A percentile compares a stretch with the other conserved stretches of the same genome.
Conservation (phyloP, 2,113 vertebrate genomes). For the Corynorhinus townsendii region DNA sequence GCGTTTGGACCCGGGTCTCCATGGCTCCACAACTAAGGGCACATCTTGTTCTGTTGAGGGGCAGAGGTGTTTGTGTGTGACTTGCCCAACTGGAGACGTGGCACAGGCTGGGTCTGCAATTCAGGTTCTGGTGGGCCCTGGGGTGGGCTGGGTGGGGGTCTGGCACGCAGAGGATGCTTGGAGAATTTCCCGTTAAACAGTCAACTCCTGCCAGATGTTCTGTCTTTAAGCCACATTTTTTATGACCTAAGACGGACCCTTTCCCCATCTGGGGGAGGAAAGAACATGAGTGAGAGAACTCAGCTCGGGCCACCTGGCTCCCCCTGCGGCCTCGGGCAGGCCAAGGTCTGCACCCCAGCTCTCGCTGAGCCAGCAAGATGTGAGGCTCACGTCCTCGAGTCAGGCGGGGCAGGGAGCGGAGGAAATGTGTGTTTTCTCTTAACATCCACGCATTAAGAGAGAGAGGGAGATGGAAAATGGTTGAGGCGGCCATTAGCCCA, state of each 20-base stretch:
- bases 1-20: background rate
- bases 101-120: background rate
- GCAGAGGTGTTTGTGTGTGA: background rate
- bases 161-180: background rate
- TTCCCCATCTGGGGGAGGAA: background rate
- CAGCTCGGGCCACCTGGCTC: background rate
- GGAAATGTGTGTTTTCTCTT: background rate
- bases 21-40: background rate
- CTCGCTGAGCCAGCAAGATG: conserved; percentile 3
- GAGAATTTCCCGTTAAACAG: background rate
- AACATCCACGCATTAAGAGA: background rate
- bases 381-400: rapidly evolving
- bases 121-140: background rate
- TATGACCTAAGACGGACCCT: conserved; percentile 18
- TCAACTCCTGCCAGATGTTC: conserved; percentile 21
- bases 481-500: background rate
- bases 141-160: background rate
- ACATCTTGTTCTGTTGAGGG: background rate
- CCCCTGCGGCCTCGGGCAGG: background rate
- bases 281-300: background rate
- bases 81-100: rapidly evolving
- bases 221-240: background rate
- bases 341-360: background rate
- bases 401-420: background rate
- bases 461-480: background rate